Base-by-base conservation (phyloP, 2,888 invertebrate species). In the Galerucella nymphaeae region DNA sequence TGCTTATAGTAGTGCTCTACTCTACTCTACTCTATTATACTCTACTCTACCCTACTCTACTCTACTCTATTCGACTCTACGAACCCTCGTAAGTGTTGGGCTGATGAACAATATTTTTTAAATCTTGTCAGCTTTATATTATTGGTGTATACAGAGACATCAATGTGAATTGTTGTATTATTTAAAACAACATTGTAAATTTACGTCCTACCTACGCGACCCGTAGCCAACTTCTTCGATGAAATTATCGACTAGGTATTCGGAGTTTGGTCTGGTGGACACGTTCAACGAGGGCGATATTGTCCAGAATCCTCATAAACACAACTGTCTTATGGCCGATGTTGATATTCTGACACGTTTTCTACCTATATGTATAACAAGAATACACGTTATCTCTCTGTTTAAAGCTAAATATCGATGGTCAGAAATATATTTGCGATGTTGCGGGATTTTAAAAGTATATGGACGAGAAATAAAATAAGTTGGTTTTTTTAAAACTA, bases 221-320 rank as follows among this genome's bases (percentile, higher is more conserved):
- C 58, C 58, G 14, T 20, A 30, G 59, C 45, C 30, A 61, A 70
- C 42, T 16, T 62, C 41, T 62, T 41, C 61, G 61, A 70, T 70
- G 55, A 70, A 70, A 57, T 70, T 70, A 70, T 70, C 70, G 70
- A 16, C 70, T 62, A n/a, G n/a, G n/a, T n/a, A 62, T 30, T 70
- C 63, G 70, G 63, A 42, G 64, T 62, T 23, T 41, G 42, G 38
- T 48, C 42, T 42, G 30, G 70, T 70, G 70, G 70, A 70, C 70
- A 70, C 61, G 70, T 70, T 70, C 62, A 63, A 41, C 63, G 70
- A 70, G 63, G 70, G 70, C 70, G 70, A 70, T 70, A 70, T 70
- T 70, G 70, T 70, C 53, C 63, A 61, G 45, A 63, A 55, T 57
- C 20, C 70, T 70, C 70, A 70, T 70, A 70, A 70, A 70, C 63